Percentiles rank a stretch among this genome's conserved stretches.
Evolutionary conservation across 2,113 vertebrate genomes (phyloP).

Genomic region (Hiodon tergisus): DNA sequence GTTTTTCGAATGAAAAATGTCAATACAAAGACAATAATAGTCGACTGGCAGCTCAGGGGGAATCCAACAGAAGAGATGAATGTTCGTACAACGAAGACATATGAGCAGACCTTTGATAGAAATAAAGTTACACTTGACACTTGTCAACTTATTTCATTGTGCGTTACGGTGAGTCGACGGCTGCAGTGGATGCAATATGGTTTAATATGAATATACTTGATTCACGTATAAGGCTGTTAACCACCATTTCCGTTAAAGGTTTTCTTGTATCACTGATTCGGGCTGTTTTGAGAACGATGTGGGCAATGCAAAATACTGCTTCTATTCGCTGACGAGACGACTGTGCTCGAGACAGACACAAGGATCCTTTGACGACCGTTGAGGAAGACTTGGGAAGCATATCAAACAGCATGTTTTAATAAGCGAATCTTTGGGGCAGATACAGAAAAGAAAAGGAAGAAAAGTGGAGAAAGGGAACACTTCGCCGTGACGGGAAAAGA

Average conservation of each 20-base stretch:
- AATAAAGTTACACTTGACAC: conserved; percentile 18
- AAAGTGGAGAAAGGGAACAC: conserved; percentile 39
- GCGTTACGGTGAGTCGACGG: neutral
- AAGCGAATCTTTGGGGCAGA: conserved; percentile 32
- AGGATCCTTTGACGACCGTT: conserved; percentile 59
- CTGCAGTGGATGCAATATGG: neutral
- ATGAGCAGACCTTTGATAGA: neutral
- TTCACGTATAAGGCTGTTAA: neutral
- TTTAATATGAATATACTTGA: neutral
- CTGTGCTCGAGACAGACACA: conserved; percentile 54
- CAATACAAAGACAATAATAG: conserved; percentile 10
- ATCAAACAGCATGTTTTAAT: conserved; percentile 59
- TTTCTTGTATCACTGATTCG: neutral
- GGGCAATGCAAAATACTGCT: conserved; percentile 34
- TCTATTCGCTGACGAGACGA: conserved; percentile 54
- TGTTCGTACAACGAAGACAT: neutral
- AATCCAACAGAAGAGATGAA: conserved; percentile 12
- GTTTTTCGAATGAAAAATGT: conserved; percentile 21
- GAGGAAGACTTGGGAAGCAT: conserved; percentile 60
- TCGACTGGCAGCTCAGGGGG: conserved; percentile 25
- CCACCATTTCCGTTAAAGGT: conserved; percentile 6
- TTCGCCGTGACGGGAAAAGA: conserved; percentile 43
- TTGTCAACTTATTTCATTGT: conserved; percentile 9
- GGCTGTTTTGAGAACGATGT: conserved; percentile 1
- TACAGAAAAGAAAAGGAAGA: conserved; percentile 30